A percentile compares a stretch with the other conserved stretches of the same genome.
phyloP scores from a whole-genome alignment of 2,797 vertebrate genomes.

The Neopelma chrysocephalum region DNA sequence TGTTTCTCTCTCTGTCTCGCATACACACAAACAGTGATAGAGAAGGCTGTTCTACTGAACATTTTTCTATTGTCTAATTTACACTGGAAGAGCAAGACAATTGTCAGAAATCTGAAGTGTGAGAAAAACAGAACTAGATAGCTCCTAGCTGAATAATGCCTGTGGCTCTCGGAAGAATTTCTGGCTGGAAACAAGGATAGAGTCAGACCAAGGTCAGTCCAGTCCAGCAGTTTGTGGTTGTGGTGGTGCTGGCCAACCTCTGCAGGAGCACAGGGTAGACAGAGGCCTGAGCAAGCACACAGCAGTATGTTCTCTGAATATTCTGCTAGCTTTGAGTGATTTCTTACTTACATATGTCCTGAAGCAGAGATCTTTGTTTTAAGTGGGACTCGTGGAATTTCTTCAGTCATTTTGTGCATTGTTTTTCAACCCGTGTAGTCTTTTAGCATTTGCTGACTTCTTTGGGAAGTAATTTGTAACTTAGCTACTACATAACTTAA shows the following conservation, averaged over 20 bases:
- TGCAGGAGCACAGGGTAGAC: neutral
- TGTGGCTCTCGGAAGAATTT: neutral
- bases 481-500: neutral
- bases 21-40: neutral
- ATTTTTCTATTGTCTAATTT: neutral
- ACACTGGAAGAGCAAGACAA: neutral
- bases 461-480: neutral
- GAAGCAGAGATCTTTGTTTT: neutral
- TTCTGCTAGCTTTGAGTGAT: neutral
- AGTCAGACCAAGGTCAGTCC: neutral
- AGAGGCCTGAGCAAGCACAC: neutral
- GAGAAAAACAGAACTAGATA: neutral
- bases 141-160: neutral
- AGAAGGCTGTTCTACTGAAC: neutral
- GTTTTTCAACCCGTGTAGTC: neutral
- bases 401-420: neutral
- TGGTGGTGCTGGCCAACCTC: neutral
- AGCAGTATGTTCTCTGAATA: neutral
- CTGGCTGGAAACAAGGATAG: neutral
- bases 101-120: neutral
- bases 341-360: neutral
- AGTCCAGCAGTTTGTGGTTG: neutral
- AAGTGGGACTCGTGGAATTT: neutral
- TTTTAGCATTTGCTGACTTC: neutral
- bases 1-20: neutral